Evolutionary conservation across 2,888 invertebrate genomes (phyloP), one percentile per base, ranked within the genome.

Genomic region (Caenorhabditis plicata): DNA sequence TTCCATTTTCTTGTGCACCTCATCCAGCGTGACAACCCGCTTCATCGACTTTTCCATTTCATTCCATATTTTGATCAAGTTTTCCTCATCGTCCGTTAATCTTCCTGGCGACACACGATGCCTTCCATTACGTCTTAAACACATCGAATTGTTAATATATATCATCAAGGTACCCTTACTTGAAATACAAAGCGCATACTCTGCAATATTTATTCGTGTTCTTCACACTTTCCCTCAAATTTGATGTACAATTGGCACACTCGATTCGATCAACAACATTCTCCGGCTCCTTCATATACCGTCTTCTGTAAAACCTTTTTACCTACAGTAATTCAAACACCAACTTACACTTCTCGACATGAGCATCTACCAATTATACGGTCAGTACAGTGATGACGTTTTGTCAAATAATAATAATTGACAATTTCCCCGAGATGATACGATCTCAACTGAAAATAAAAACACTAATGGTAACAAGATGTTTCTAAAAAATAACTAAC

Each of bases 361-460:
- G 7, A 9, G 29, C 29, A 27, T 13, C 7, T 27, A 27, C 13
- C 13, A 7, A 13, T 27, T 7, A 9, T 27, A 27, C 13, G 7
- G 11, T 5, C 7, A 5, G 23, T 15, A 29, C 47, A 47, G 7
- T 13, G 9, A 13, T 19, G 9, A 2, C 13, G 4, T 26, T 47
- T 47, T 2, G 29, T 38, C 7, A 4, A 19, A n/a, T 38, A 47
- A 23, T 47, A 47, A 36, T 38, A 47, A 2, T 19, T 38, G 36
- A 47, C 23, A 19, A 47, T 47, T n/a, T 47, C 47, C 2, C 47
- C 47, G 5, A 38, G 13, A 25, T 47, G 22, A 33, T 47, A 22
- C 7, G 7, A 11, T 35, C 19, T 35, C 15, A 35, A 7, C 35
- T 35, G 35, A 35, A 35, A 35, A 35, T 35, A 5, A 35, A 8